Evolutionary conservation across 2,797 vertebrate genomes (phyloP), one percentile per base, ranked within the genome.

Genomic region (Knipowitschia caucasica): DNA sequence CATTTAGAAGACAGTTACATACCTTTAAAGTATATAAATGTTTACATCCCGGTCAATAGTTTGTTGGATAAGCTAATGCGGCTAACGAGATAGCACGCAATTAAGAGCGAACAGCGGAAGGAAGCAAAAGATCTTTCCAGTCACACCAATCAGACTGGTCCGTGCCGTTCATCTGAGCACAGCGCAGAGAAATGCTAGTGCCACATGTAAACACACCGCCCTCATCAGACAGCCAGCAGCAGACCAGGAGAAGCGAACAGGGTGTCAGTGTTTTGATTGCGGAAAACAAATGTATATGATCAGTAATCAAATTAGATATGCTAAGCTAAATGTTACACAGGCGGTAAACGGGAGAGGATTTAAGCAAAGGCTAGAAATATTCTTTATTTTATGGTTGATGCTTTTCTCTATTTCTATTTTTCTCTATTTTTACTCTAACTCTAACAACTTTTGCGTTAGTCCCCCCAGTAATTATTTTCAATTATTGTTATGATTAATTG

Each of bases 81-180:
- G 27, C 47, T 50, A 50, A 35, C 47, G 21, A 34, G 31, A 11
- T 33, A 50, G 44, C 44, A 46, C 44, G 45, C 29, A 47, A 47
- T 47, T 47, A 47, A 18, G 20, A 14, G 21, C 45, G 45, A 47
- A 29, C 45, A 35, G 20, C 47, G 47, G 47, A 50, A 50, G 30
- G 47, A 34, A 35, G 17, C 31, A 23, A 11, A 20, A 29, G 12
- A 5, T n/a, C n/a, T n/a, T n/a, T n/a, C n/a, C 47, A 9, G 33
- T 47, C 17, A 35, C 30, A 50, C 47, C 30, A 35, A 50, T 34
- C 45, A 47, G 45, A 20, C 27, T 47, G 17, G 9, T 47, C 45
- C 17, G 45, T 47, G 45, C 20, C 15, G 29, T 45, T 45, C 43
- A 47, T 21, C 26, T 31, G 27, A 30, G 27, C 2, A 4, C 45